These are phyloP conservation scores for Cotesia congregata DNA, from an alignment of 2,888 invertebrate species.

Conservation along the genomic window DNA sequence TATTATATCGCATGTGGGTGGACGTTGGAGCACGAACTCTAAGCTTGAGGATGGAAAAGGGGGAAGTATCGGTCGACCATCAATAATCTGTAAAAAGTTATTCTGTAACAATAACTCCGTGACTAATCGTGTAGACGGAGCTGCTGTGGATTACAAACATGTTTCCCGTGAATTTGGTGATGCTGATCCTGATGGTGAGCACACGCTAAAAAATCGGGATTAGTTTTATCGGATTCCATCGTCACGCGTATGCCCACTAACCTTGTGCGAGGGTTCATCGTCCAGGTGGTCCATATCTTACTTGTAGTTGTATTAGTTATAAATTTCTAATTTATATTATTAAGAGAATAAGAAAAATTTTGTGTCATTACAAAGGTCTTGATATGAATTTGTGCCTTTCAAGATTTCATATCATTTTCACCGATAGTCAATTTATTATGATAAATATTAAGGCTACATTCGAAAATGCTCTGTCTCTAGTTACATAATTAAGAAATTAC, in stretches of 20 bases:
- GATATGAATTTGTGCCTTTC: too few species aligned
- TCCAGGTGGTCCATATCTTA: conserved; percentile 12
- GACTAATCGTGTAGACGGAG: conserved; percentile 45
- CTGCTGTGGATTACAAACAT: conserved; percentile 37
- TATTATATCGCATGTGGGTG: conserved; percentile 61
- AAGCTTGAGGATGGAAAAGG: conserved; percentile 24
- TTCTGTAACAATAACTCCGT: conserved; percentile 45
- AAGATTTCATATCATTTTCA: too few species aligned
- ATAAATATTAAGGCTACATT: too few species aligned
- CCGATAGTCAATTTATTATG: too few species aligned
- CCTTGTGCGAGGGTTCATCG: conserved; percentile 18
- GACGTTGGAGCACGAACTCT: conserved; percentile 35
- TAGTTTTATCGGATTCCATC: conserved; percentile 42
- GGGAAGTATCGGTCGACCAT: conserved; percentile 52
- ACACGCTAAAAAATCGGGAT: conserved; percentile 27
- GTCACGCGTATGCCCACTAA: conserved; percentile 25
- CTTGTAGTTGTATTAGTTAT: not conserved
- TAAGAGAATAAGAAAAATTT: too few species aligned
- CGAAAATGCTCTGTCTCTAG: too few species aligned
- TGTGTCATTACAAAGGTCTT: too few species aligned
- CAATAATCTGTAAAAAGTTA: conserved; percentile 62
- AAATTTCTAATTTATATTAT: not conserved
- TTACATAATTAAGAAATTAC: too few species aligned
- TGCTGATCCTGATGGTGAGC: conserved; percentile 33
- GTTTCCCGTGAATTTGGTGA: conserved; percentile 31